Conservation (phyloP, 2,113 vertebrate genomes). For the Cairina moschata region DNA sequence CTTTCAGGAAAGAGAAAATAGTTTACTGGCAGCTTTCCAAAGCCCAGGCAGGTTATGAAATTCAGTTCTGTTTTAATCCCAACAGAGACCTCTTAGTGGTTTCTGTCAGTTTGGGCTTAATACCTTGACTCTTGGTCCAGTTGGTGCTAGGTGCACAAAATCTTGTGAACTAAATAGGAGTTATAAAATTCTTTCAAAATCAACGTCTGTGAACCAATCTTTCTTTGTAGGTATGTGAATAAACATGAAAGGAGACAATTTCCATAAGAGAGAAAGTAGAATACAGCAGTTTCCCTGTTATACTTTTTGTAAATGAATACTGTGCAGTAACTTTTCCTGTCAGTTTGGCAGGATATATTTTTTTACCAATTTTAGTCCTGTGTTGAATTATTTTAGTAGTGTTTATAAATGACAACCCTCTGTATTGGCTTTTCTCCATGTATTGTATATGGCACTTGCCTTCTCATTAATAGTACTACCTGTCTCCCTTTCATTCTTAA, state of each 20-base stretch:
- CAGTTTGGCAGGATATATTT: constrained; percentile 24
- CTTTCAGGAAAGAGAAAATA: background rate
- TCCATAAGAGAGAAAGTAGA: constrained; percentile 2
- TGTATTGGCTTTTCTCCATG: background rate
- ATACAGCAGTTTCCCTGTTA: background rate
- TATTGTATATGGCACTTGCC: background rate
- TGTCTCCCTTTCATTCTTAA: background rate
- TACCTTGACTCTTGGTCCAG: background rate
- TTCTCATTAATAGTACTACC: background rate
- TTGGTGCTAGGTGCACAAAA: background rate
- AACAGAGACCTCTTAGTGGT: background rate
- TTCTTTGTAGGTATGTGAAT: background rate
- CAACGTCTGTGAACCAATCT: background rate
- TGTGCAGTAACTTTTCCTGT: background rate
- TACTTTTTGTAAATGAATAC: background rate
- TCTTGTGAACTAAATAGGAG: background rate
- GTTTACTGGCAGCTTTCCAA: background rate
- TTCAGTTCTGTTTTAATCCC: background rate
- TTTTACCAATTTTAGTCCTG: constrained; percentile 11
- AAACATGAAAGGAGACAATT: background rate
- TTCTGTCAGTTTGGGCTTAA: background rate
- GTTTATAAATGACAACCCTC: constrained; percentile 2
- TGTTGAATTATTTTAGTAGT: background rate
- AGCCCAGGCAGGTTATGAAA: background rate
- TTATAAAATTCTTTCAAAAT: background rate